Conservation (phyloP, 1,140 invertebrate genomes). For the Ceratitis capitata region DNA sequence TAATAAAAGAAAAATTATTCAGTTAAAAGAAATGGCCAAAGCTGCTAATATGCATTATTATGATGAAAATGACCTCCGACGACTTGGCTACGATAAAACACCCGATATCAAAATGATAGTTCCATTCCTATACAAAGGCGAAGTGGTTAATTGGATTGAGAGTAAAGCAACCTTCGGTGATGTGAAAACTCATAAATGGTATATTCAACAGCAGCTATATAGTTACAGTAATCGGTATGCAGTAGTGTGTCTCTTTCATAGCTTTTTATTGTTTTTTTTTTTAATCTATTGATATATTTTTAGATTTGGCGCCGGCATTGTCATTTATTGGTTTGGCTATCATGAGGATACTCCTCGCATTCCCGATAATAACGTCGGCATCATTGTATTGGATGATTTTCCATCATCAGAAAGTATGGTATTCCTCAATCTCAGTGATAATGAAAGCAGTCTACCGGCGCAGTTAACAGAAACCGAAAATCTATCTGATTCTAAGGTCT, state of each 20-base stretch:
- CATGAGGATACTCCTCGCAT: slow-evolving; percentile 74
- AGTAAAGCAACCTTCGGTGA: slow-evolving; percentile 95
- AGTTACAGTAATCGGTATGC: slow-evolving; percentile 89
- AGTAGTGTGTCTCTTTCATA: slow-evolving; percentile 70
- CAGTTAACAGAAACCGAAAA: too few relatives aligned
- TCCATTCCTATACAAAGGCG: slow-evolving; percentile 86
- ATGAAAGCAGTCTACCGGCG: background rate
- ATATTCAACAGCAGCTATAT: slow-evolving; percentile 85
- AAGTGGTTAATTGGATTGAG: slow-evolving; percentile 95
- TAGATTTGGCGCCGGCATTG: slow-evolving; percentile 91
- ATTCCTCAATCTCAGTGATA: background rate
- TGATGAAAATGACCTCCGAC: slow-evolving; percentile 83
- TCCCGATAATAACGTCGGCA: slow-evolving; percentile 71
- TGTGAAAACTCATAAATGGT: slow-evolving; percentile 81
- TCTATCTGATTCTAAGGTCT: too few relatives aligned
- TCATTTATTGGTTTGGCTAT: slow-evolving; percentile 97
- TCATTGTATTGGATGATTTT: slow-evolving; percentile 74
- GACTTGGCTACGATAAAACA: slow-evolving; percentile 92
- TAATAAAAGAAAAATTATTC: background rate
- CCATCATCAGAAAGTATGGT: slow-evolving; percentile 56
- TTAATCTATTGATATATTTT: slow-evolving; percentile 44
- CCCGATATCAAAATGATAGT: slow-evolving; percentile 92
- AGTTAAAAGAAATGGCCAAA: slow-evolving; percentile 70
- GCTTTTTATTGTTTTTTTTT: background rate
- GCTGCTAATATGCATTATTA: slow-evolving; percentile 75